Evolutionary conservation across 2,888 invertebrate species (phyloP), one percentile per base, ranked within the genome.

Genomic region (Troides helena): DNA sequence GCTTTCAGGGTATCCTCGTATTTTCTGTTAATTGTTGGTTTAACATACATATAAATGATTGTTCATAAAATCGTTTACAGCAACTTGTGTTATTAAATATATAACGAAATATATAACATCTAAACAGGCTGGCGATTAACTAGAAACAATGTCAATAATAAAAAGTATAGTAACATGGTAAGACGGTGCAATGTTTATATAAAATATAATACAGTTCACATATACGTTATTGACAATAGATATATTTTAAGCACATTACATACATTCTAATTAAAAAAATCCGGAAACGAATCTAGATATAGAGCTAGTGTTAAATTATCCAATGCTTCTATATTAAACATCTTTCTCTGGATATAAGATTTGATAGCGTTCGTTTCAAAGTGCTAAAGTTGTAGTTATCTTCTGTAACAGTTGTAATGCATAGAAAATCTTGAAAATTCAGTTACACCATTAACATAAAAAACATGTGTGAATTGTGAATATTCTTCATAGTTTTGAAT

Each of bases 21-120:
- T 53, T 53, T 53, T 18, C 50, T 14, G 0, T 50, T 50, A 10
- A 46, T 57, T 57, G 21, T 21, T 57, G 21, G 2, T 57, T 23
- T 21, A 57, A n/a, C n/a, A 65, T 58, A 58, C 30, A 58, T 46
- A 12, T 85, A 23, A 84, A 83, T 86, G 84, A 84, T 83, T 81
- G 82, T 58, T 63, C 59, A 17, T 23, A 57, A 65, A 58, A 53
- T 25, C n/a, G 43, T 57, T 62, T 50, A 69, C 58, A 65, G 65
- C 65, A 58, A 65, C 30, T 65, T 61, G 65, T 58, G 61, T 65
- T 65, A 69, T 62, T 62, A 59, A 69, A 69, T 69, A 69, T 60
- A 69, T 65, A 69, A 69, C 62, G 60, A 69, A 23, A 58, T 62
- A 65, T 69, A 65, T 69, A 53, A 46, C n/a, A 69, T 69, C 65